Conservation (phyloP, 2,888 invertebrate species). For the Drosophila phalerata region DNA sequence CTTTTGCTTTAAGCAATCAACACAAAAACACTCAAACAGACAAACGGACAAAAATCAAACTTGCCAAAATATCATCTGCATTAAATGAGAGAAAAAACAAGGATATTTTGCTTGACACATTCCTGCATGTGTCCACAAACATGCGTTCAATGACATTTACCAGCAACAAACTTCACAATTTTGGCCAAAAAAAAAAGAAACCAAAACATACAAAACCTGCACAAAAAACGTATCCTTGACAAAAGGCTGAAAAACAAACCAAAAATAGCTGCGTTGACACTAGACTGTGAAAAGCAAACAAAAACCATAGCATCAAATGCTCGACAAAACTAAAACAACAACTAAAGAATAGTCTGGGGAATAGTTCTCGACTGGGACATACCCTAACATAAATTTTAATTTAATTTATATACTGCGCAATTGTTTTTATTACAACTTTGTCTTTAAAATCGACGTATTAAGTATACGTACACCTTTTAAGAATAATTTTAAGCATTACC, state of each 20-base stretch:
- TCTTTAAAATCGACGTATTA: no score
- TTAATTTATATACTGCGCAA: neutral
- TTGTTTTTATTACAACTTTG: neutral
- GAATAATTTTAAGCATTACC: no score
- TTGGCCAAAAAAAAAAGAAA: slow-evolving; percentile 11
- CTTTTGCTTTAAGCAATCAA: slow-evolving; percentile 28
- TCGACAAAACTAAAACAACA: slow-evolving; percentile 60
- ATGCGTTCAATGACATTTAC: slow-evolving; percentile 51
- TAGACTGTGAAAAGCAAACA: slow-evolving; percentile 57
- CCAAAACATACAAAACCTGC: neutral
- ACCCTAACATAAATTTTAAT: neutral
- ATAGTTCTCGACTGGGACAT: neutral
- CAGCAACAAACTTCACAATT: slow-evolving; percentile 32
- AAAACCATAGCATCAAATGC: slow-evolving; percentile 42
- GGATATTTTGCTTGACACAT: neutral
- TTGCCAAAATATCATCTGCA: slow-evolving; percentile 35
- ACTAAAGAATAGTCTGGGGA: slow-evolving; percentile 3
- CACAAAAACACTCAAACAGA: neutral
- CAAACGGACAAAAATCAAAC: slow-evolving; percentile 3
- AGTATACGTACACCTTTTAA: no score
- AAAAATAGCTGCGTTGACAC: slow-evolving; percentile 64
- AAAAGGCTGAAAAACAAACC: slow-evolving; percentile 50
- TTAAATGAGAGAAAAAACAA: slow-evolving; percentile 21
- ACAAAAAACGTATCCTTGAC: slow-evolving; percentile 41
- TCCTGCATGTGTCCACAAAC: slow-evolving; percentile 19